A percentile compares a stretch with the other conserved stretches of the same genome.
Evolutionary conservation across 2,797 vertebrate species (phyloP).

Genomic region (Poeciliopsis presidionis): DNA sequence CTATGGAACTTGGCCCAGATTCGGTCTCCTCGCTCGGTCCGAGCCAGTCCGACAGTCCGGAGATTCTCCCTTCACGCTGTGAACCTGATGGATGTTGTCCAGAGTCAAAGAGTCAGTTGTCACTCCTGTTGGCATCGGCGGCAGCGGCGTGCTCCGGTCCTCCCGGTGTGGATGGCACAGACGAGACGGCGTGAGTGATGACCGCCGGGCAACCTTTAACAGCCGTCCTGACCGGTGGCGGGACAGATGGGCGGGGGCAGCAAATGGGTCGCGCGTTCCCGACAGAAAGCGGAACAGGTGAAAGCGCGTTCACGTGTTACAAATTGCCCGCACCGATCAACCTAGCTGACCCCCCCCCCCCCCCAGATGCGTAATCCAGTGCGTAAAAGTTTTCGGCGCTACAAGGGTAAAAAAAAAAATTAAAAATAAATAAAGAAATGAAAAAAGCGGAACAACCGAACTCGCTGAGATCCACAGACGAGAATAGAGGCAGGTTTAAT

Average conservation of each 20-base stretch:
- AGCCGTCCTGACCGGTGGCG: conserved; percentile 72
- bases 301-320: conserved; percentile 75
- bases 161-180: conserved; percentile 63
- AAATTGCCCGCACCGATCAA: conserved; percentile 56
- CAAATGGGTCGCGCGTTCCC: conserved; percentile 68
- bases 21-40: conserved; percentile 77
- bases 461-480: conserved; percentile 27
- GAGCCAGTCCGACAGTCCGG: conserved; percentile 79
- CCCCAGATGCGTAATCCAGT: conserved; percentile 68
- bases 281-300: conserved; percentile 79
- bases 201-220: conserved; percentile 78
- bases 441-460: not conserved
- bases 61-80: conserved; percentile 67
- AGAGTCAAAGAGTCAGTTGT: conserved; percentile 78
- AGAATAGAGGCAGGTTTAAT: conserved; percentile 54
- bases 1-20: conserved; percentile 79
- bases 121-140: conserved; percentile 80
- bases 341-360: conserved; percentile 63
- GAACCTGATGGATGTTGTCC: conserved; percentile 74
- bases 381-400: conserved; percentile 53
- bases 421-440: no score
- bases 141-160: conserved; percentile 72
- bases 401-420: not conserved
- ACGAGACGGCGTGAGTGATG: conserved; percentile 54
- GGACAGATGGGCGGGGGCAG: conserved; percentile 63